A percentile compares a stretch with the other conserved stretches of the same genome.
These are phyloP conservation scores for Biston betularia DNA, from an alignment of 2,888 invertebrate species.

Conservation along the genomic window DNA sequence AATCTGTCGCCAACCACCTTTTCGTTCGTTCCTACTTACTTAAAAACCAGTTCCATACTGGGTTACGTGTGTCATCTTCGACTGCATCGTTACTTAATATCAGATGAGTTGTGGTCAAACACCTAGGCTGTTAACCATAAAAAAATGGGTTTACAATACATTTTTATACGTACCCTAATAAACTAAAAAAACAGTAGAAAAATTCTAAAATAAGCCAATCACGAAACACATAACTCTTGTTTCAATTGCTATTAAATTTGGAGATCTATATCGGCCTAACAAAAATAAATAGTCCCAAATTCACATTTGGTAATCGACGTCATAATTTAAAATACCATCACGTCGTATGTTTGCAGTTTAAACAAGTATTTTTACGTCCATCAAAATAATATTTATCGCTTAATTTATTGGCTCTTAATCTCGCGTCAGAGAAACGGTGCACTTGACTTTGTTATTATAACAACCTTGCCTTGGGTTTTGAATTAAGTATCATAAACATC, in stretches of 20 bases:
- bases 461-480: conserved; percentile 36
- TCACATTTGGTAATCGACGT: conserved; percentile 8
- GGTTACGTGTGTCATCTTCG: too few relatives aligned
- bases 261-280: conserved; percentile 11
- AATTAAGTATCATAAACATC: conserved; percentile 38
- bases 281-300: conserved; percentile 24
- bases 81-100: too few relatives aligned
- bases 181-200: background rate
- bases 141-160: too few relatives aligned
- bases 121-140: too few relatives aligned
- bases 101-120: too few relatives aligned
- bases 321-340: conserved; percentile 23
- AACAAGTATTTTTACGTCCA: conserved; percentile 31
- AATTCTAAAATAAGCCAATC: conserved; percentile 4
- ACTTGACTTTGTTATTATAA: conserved; percentile 44
- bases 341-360: conserved; percentile 9
- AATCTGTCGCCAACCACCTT: too few relatives aligned
- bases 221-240: conserved; percentile 3
- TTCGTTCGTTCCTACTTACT: too few relatives aligned
- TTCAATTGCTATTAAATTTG: conserved; percentile 9
- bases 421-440: conserved; percentile 34
- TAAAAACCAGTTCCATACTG: too few relatives aligned
- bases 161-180: too few relatives aligned
- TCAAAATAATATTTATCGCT: conserved; percentile 39
- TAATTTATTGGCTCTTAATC: conserved; percentile 42